Conservation (phyloP, 2,113 vertebrate species). For the Syngnathoides biaculeatus region DNA sequence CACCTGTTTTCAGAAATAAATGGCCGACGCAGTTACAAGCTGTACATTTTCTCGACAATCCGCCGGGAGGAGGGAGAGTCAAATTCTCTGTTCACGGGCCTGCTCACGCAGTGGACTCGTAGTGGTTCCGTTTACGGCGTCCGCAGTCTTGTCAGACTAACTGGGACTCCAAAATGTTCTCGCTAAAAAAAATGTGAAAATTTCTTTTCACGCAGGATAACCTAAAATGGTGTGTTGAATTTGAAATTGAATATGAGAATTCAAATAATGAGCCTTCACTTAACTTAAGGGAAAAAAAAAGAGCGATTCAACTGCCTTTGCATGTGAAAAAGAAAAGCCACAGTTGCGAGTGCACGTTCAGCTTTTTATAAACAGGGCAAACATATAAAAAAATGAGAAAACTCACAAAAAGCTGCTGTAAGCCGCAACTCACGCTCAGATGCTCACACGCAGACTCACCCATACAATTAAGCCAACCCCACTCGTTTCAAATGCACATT, state of each 20-base stretch:
- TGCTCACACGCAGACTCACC: neutral
- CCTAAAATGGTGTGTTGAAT: constrained; percentile 14
- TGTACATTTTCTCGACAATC: constrained; percentile 62
- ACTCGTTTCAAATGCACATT: too few species aligned
- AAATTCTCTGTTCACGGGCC: constrained; percentile 50
- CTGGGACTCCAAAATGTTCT: constrained; percentile 46
- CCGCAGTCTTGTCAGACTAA: constrained; percentile 56
- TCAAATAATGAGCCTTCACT: neutral
- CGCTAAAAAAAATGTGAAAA: constrained; percentile 13
- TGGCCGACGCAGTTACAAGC: constrained; percentile 58
- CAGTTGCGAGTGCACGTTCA: neutral
- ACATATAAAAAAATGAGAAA: neutral
- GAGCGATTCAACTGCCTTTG: neutral
- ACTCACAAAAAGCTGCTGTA: neutral
- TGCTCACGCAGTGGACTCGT: constrained; percentile 52
- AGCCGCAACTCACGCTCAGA: neutral
- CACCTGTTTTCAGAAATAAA: constrained; percentile 50
- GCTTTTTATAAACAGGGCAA: neutral
- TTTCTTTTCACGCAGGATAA: constrained; percentile 23
- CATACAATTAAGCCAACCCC: neutral
- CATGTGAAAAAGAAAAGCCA: neutral
- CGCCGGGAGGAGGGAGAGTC: constrained; percentile 36
- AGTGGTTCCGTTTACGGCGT: constrained; percentile 53
- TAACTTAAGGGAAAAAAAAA: too few species aligned
- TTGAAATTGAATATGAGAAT: constrained; percentile 8